phyloP scores from a whole-genome alignment of 53 echinoderm and acorn worm species.

The Crossaster papposus region DNA sequence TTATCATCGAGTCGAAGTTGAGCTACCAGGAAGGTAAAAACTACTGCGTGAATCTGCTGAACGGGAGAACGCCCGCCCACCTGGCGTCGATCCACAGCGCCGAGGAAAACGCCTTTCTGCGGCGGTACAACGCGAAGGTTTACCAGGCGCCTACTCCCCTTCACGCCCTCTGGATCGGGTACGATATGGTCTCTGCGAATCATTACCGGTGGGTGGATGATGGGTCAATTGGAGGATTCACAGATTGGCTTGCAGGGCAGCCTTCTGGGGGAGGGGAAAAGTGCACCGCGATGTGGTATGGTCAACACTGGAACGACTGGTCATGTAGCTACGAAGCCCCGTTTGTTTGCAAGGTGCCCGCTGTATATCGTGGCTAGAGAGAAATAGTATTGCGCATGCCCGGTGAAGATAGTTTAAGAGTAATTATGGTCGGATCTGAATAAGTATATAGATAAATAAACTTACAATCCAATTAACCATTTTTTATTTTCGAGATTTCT shows the following conservation, averaged over 20 bases:
- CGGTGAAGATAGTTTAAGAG: too few relatives aligned
- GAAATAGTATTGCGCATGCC: too few relatives aligned
- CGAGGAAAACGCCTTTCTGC: constrained; percentile 11
- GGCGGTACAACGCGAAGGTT: not conserved
- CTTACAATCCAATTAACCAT: too few relatives aligned
- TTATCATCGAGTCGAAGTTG: not conserved
- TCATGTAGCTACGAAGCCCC: not conserved
- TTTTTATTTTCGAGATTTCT: too few relatives aligned
- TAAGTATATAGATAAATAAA: too few relatives aligned
- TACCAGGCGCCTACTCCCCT: not conserved
- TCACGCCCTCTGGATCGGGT: not conserved
- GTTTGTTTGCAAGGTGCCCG: not conserved
- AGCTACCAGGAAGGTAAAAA: not conserved
- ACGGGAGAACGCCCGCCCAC: not conserved
- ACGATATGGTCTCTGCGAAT: not conserved
- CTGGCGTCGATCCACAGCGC: constrained; percentile 2
- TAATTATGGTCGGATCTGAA: too few relatives aligned
- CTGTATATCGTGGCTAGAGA: too few relatives aligned
- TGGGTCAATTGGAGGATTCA: not conserved
- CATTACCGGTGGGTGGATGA: not conserved
- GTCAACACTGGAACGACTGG: not conserved
- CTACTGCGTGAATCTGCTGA: not conserved
- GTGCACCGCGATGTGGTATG: not conserved
- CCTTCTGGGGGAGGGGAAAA: not conserved
- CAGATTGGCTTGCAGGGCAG: not conserved